Conservation (phyloP, 2,113 vertebrate species). For the Mellivora capensis region DNA sequence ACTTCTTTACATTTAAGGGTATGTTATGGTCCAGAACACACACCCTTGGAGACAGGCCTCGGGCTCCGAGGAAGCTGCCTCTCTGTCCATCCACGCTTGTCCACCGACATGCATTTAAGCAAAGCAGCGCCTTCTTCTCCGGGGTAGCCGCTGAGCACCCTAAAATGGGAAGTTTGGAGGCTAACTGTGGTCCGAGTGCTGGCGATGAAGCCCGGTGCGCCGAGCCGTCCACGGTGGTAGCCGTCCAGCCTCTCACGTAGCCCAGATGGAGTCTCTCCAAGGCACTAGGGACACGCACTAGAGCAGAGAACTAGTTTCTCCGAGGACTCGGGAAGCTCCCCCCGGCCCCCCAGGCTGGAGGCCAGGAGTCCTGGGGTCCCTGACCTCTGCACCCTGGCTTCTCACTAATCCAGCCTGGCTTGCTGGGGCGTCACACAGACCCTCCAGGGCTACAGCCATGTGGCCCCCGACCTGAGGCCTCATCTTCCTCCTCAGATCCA, state of each 20-base stretch:
- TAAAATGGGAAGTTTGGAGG: not conserved
- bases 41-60: not conserved
- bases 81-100: not conserved
- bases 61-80: too few species aligned
- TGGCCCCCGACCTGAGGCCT: not conserved
- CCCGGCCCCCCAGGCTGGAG: not conserved
- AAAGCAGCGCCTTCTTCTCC: not conserved
- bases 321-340: not conserved
- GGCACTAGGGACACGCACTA: accelerated
- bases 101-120: not conserved
- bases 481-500: not conserved
- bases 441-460: accelerated
- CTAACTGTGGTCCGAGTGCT: not conserved
- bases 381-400: not conserved
- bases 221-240: not conserved
- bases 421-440: accelerated
- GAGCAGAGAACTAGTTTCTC: accelerated
- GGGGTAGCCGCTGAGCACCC: not conserved
- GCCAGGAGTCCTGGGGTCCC: not conserved
- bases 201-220: not conserved
- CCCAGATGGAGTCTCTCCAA: not conserved
- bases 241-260: not conserved
- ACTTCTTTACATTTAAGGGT: accelerated
- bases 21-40: accelerated
- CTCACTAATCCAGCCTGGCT: accelerated